These are phyloP conservation scores for Taenioides sp. DNA, from an alignment of 2,797 vertebrate genomes.

Conservation along the genomic window DNA sequence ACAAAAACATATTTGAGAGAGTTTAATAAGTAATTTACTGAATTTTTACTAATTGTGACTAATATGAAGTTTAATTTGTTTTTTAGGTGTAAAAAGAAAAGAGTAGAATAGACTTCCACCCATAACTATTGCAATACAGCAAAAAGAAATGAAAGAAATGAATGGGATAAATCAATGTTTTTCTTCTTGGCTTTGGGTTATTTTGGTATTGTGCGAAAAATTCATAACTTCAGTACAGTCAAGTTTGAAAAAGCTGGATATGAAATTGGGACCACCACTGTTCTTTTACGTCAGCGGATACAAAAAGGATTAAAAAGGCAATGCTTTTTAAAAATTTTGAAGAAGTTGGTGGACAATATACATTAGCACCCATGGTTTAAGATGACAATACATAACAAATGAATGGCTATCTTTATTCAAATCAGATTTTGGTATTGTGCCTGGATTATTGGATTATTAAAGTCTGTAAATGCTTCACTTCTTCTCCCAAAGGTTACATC, in stretches of 20 bases:
- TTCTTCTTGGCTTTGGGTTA: background rate
- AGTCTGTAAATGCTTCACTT: background rate
- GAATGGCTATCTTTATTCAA: background rate
- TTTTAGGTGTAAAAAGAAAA: too few species aligned
- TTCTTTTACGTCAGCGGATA: background rate
- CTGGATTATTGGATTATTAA: background rate
- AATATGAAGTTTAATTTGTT: too few species aligned
- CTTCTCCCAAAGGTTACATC: background rate
- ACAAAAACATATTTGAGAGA: too few species aligned
- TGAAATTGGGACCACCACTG: background rate
- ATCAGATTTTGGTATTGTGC: background rate
- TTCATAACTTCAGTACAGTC: background rate
- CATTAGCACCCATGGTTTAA: background rate
- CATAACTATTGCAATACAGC: background rate
- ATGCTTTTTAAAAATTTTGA: background rate
- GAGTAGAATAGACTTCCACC: too few species aligned
- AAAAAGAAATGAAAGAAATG: background rate
- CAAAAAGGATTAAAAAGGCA: background rate
- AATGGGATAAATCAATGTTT: background rate
- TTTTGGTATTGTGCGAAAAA: background rate
- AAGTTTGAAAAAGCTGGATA: background rate
- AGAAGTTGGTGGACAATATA: background rate
- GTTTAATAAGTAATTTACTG: too few species aligned
- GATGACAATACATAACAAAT: background rate
- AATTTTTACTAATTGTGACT: too few species aligned